Evolutionary conservation across 2,797 vertebrate species (phyloP).

Genomic region (Chelon auratus): DNA sequence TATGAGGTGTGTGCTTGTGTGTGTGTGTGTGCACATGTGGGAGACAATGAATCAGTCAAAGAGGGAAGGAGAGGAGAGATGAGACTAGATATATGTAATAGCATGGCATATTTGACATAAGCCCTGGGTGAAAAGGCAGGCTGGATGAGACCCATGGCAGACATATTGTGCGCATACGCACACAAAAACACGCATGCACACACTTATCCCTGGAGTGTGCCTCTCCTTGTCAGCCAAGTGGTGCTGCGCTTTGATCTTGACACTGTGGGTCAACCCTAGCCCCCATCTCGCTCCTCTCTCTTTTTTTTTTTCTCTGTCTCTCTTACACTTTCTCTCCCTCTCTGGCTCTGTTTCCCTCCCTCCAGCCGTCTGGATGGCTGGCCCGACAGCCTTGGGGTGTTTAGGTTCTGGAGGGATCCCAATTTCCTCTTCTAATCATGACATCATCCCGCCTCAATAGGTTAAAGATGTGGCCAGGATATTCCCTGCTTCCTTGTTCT

Average conservation of each 20-base stretch:
- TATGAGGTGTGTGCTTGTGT: constrained; percentile 35
- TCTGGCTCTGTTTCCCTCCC: constrained; percentile 54
- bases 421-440: constrained; percentile 91
- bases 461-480: constrained; percentile 90
- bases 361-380: constrained; percentile 72
- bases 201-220: constrained; percentile 77
- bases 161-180: constrained; percentile 62
- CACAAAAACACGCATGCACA: constrained; percentile 54
- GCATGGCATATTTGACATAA: constrained; percentile 65
- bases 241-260: constrained; percentile 84
- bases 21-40: constrained; percentile 25
- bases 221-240: constrained; percentile 80
- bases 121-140: constrained; percentile 59
- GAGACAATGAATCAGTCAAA: constrained; percentile 55
- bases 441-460: constrained; percentile 89
- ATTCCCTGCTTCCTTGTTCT: constrained; percentile 83
- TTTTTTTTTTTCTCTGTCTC: constrained; percentile 19
- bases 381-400: constrained; percentile 82
- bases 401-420: constrained; percentile 87
- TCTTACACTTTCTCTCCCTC: constrained; percentile 22
- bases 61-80: constrained; percentile 43
- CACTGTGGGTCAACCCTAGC: constrained; percentile 67
- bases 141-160: constrained; percentile 60
- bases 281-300: constrained; percentile 45
- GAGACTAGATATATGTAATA: constrained; percentile 69